Conservation (phyloP, 2,888 invertebrate species). For the Eretmocerus hayati region DNA sequence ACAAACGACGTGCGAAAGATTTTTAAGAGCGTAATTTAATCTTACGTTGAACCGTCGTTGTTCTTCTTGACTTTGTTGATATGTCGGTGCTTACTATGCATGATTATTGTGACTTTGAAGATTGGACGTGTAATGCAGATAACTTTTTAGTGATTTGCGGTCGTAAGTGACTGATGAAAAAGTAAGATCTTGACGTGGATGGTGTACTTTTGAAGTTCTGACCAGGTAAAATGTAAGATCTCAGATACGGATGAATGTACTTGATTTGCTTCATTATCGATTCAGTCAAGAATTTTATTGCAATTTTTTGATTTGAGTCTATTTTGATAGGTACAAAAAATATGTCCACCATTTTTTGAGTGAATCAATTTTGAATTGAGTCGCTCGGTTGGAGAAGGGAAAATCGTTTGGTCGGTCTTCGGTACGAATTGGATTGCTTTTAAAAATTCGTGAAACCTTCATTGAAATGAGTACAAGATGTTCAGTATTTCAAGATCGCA, state of each 20-base stretch:
- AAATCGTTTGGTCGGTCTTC: too few species aligned
- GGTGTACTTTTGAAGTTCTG: not conserved
- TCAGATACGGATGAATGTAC: not conserved
- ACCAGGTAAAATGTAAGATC: not conserved
- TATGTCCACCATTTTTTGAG: too few species aligned
- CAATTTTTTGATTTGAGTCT: too few species aligned
- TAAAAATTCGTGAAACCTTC: not conserved
- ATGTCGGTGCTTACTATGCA: not conserved
- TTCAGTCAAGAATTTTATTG: not conserved
- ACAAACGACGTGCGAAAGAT: not conserved
- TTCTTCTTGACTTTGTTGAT: not conserved
- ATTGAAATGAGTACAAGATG: constrained; percentile 1
- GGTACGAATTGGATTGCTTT: too few species aligned
- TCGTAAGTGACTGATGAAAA: not conserved
- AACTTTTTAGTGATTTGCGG: not conserved
- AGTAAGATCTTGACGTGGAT: not conserved
- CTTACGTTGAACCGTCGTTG: not conserved
- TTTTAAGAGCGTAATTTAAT: constrained; percentile 5
- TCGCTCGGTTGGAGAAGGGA: too few species aligned
- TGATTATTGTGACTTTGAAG: constrained; percentile 7
- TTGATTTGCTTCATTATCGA: not conserved
- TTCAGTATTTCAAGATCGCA: constrained; percentile 13
- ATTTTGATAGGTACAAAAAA: too few species aligned
- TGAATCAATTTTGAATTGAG: too few species aligned
- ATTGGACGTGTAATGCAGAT: not conserved